Base-by-base conservation (phyloP, 2,888 invertebrate genomes). In the Megastigmus dorsalis region DNA sequence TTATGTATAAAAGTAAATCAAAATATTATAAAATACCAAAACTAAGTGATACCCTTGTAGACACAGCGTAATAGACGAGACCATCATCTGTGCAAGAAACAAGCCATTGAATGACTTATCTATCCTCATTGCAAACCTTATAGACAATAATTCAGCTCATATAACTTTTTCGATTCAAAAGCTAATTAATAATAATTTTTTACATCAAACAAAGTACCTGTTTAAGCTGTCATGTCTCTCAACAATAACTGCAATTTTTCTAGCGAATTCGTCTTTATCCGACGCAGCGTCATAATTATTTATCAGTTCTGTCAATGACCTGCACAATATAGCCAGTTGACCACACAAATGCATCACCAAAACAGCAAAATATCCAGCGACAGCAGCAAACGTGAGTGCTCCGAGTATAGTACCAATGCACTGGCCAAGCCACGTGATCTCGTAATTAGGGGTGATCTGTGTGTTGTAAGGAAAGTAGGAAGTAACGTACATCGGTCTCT, bases 291-390 rank as follows among this genome's bases (percentile, higher is more conserved):
- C 18, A 48, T n/a, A 6, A 20, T 41, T 13, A 41, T 54, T 38
- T 9, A 41, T 10, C 1, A 66, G n/a, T n/a, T 41, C 18, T 4
- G 10, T 26, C 9, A 66, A 15, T 10, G 10, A 4, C 15, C 30
- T 36, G 1, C 50, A n/a, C 1, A 66, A 18, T n/a, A 66, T 63
- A 4, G 68, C 65, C 3, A 84, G 54, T 69, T 84, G 84, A 1
- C 81, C 83, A 30, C 84, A 84, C 9, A 83, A 52, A 59, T 84
- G 84, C 26, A 83, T 52, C 2, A 82, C 77, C 13, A 83, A 66
- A n/a, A 81, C 77, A 1, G 79, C 79, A 2, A 83, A 52, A 9
- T 79, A 80, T 3, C 79, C 74, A 28, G 84, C 84, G 13, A 81
- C 79, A 10, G 77, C 4, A 81, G 13, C 18, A 28, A 30, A 60